Conservation (phyloP, 1,140 invertebrate genomes). For the Oncopeltus fasciatus region DNA sequence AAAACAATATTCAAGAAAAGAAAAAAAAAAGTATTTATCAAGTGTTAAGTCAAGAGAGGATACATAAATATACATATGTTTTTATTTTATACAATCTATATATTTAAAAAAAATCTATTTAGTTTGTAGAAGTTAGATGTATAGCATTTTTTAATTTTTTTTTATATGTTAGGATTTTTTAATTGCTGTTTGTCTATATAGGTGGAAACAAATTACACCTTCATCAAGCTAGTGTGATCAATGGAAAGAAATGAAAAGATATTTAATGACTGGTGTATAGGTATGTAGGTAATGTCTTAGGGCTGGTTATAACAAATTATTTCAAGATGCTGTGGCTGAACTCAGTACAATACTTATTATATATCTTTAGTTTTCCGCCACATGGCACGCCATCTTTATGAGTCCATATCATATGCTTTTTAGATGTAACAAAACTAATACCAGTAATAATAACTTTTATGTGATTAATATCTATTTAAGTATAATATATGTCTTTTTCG, state of each 20-base stretch:
- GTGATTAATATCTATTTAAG: slow-evolving; percentile 15
- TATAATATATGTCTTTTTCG: slow-evolving; percentile 16
- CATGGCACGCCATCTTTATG: slow-evolving; percentile 1
- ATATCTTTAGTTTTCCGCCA: slow-evolving; percentile 4
- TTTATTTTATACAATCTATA: slow-evolving; percentile 13
- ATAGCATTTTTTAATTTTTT: slow-evolving; percentile 15
- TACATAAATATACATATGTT: slow-evolving; percentile 11
- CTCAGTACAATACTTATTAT: neutral
- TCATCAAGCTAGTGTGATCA: slow-evolving; percentile 16
- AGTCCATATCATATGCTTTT: slow-evolving; percentile 19
- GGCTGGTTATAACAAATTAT: slow-evolving; percentile 2
- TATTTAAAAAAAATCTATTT: slow-evolving; percentile 13
- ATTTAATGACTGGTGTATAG: slow-evolving; percentile 1
- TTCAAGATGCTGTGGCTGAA: slow-evolving; percentile 2
- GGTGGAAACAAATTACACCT: slow-evolving; percentile 9
- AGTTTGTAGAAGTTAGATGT: slow-evolving; percentile 10
- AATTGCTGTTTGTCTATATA: slow-evolving; percentile 9
- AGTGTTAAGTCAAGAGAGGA: neutral
- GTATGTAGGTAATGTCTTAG: slow-evolving; percentile 1
- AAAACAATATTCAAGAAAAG: no score
- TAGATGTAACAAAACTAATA: slow-evolving; percentile 16
- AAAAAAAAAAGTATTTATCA: slow-evolving; percentile 6
- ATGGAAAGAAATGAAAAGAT: neutral
- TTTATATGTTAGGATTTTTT: slow-evolving; percentile 14
- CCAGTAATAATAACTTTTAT: slow-evolving; percentile 17